These are phyloP conservation scores for Ariolimax columbianus DNA, from an alignment of 2,888 invertebrate species.

Conservation along the genomic window DNA sequence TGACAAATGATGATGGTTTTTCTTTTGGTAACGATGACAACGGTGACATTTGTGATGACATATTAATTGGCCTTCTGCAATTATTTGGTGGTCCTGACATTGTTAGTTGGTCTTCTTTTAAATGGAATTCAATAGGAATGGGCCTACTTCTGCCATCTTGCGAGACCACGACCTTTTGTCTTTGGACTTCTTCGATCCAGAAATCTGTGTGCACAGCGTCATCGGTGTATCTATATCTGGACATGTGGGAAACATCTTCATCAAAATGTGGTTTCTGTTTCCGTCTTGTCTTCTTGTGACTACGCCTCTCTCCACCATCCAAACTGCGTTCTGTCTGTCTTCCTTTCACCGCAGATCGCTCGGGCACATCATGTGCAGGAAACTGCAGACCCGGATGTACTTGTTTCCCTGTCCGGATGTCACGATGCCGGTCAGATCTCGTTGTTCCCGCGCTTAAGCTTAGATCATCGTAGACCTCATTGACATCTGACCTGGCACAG, in stretches of 20 bases:
- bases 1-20: constrained; percentile 30
- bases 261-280: constrained; percentile 10
- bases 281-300: background rate
- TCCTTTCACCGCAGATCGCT: background rate
- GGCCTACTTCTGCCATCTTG: background rate
- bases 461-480: constrained; percentile 13
- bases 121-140: constrained; percentile 30
- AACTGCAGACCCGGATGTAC: background rate
- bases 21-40: constrained; percentile 3
- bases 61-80: constrained; percentile 13
- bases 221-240: background rate
- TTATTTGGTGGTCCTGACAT: constrained; percentile 3
- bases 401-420: background rate
- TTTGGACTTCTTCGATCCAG: background rate
- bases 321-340: background rate
- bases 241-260: background rate
- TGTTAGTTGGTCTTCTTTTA: constrained; percentile 32
- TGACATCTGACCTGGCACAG: too few relatives aligned
- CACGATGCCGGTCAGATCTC: background rate
- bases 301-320: background rate
- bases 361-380: background rate
- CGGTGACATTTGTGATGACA: background rate
- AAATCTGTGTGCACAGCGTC: background rate
- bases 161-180: background rate
- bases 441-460: background rate